phyloP scores from a whole-genome alignment of 1,140 invertebrate species.

The Calosoma granatense region DNA sequence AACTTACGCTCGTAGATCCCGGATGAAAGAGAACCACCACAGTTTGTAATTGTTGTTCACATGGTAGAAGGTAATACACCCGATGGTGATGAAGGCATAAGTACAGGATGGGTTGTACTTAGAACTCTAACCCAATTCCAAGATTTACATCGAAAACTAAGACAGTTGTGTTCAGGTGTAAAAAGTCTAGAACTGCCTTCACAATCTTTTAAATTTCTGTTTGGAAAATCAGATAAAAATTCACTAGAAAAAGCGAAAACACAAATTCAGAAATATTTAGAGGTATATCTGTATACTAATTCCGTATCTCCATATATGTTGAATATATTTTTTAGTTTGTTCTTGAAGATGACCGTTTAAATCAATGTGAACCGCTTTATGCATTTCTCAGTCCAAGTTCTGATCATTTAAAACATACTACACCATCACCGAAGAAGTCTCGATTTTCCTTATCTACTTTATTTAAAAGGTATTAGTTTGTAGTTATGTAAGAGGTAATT shows the following conservation, averaged over 20 bases:
- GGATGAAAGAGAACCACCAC: slow-evolving; percentile 67
- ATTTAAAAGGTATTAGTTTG: slow-evolving; percentile 59
- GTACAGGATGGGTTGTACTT: slow-evolving; percentile 74
- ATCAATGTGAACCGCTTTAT: slow-evolving; percentile 81
- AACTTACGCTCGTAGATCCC: slow-evolving; percentile 41
- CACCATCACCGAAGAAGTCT: slow-evolving; percentile 66
- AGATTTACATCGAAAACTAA: slow-evolving; percentile 72
- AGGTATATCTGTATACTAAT: slow-evolving; percentile 39
- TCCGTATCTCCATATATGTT: slow-evolving; percentile 12
- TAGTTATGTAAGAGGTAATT: slow-evolving; percentile 23
- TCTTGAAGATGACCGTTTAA: slow-evolving; percentile 72
- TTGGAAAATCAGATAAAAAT: slow-evolving; percentile 67
- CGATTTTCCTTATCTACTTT: slow-evolving; percentile 75
- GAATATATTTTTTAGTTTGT: slow-evolving; percentile 53
- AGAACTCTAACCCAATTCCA: slow-evolving; percentile 74
- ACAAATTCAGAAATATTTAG: slow-evolving; percentile 76
- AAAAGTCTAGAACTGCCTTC: slow-evolving; percentile 72
- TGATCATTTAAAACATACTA: slow-evolving; percentile 70
- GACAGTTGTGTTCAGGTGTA: slow-evolving; percentile 67
- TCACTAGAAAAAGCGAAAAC: slow-evolving; percentile 70
- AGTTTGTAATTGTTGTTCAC: slow-evolving; percentile 76
- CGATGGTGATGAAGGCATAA: slow-evolving; percentile 52
- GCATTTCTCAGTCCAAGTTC: slow-evolving; percentile 83
- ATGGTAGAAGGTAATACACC: slow-evolving; percentile 50
- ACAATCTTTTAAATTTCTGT: slow-evolving; percentile 65